A percentile compares a stretch with the other conserved stretches of the same genome.
Evolutionary conservation across 2,113 vertebrate species (phyloP).

Genomic region (Solenodon paradoxus): DNA sequence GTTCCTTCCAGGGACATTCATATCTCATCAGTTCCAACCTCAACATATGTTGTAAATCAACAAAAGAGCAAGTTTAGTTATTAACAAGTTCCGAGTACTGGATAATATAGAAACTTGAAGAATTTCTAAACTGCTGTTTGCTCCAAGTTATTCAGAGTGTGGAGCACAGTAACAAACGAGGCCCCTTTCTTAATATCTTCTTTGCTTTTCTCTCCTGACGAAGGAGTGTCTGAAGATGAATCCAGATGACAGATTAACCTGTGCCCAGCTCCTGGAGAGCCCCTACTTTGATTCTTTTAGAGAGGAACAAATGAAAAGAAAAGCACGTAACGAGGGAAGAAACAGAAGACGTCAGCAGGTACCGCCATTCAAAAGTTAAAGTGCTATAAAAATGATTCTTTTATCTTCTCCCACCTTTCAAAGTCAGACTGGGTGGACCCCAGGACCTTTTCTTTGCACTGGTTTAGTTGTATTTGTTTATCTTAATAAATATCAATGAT

Average conservation of each 20-base stretch:
- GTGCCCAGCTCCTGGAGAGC: constrained; percentile 89
- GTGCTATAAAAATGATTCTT: background rate
- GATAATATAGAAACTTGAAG: background rate
- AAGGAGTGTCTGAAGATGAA: constrained; percentile 91
- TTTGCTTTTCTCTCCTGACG: background rate
- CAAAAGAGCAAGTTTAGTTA: background rate
- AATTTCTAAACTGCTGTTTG: background rate
- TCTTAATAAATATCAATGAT: constrained; percentile 30
- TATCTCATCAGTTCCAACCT: background rate
- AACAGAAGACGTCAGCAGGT: constrained; percentile 70
- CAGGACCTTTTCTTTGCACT: background rate
- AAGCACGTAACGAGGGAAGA: constrained; percentile 56
- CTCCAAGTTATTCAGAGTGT: background rate
- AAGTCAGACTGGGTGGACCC: background rate
- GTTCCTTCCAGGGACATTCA: background rate
- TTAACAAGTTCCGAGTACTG: background rate
- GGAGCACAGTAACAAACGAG: background rate
- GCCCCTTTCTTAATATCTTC: background rate
- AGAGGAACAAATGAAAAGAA: constrained; percentile 80
- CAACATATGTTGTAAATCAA: background rate
- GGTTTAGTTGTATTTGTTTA: constrained; percentile 20
- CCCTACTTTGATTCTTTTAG: constrained; percentile 86
- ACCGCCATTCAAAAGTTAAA: constrained; percentile 31
- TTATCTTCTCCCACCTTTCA: background rate
- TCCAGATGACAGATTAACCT: constrained; percentile 87